A percentile compares a stretch with the other conserved stretches of the same genome.
These are phyloP conservation scores for Morpho helenor DNA, from an alignment of 2,888 invertebrate species.

Conservation along the genomic window DNA sequence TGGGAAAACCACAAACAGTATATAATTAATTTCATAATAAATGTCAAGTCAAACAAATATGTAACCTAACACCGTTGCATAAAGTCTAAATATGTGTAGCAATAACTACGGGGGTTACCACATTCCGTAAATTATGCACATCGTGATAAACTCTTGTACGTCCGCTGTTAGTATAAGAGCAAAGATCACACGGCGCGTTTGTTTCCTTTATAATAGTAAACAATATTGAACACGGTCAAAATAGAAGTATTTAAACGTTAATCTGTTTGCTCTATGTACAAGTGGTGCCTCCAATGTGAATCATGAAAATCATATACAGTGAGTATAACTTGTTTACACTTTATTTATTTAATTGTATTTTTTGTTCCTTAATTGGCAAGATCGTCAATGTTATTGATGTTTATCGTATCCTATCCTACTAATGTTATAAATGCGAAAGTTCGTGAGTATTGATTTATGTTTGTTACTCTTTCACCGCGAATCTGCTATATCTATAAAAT, in stretches of 20 bases:
- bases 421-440: too few relatives aligned
- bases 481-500: too few relatives aligned
- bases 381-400: too few relatives aligned
- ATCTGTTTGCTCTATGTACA: too few relatives aligned
- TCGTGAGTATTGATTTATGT: too few relatives aligned
- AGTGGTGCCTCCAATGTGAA: constrained; percentile 2
- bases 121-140: constrained; percentile 4
- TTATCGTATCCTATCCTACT: too few relatives aligned
- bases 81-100: constrained; percentile 6
- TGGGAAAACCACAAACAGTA: constrained; percentile 37
- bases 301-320: constrained; percentile 17
- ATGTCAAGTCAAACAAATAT: background rate
- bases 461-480: too few relatives aligned
- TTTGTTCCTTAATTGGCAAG: too few relatives aligned
- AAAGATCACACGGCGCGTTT: constrained; percentile 15
- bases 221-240: background rate
- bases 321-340: constrained; percentile 2
- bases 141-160: constrained; percentile 23
- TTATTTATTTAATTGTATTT: too few relatives aligned
- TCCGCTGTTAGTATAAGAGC: constrained; percentile 17
- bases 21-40: constrained; percentile 14
- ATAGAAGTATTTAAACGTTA: too few relatives aligned
- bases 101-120: background rate
- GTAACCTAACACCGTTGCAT: background rate
- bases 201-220: constrained; percentile 7